These are phyloP conservation scores for Nilaparvata lugens DNA, from an alignment of 1,140 invertebrate genomes.

Conservation along the genomic window DNA sequence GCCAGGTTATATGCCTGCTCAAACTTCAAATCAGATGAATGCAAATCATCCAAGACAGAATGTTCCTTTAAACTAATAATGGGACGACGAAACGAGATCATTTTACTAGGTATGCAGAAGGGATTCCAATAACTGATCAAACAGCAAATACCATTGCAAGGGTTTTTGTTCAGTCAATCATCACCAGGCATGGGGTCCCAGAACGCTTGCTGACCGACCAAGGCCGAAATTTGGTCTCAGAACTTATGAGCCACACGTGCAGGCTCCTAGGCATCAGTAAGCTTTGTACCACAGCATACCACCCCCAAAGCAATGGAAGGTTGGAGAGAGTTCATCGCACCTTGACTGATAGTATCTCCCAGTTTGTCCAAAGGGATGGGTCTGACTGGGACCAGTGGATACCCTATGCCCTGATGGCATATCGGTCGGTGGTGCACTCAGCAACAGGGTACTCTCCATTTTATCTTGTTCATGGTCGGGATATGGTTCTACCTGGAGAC, in stretches of 20 bases:
- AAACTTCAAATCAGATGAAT: too few relatives aligned
- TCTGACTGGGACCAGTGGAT: not conserved
- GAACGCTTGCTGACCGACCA: conserved; percentile 21
- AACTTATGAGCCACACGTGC: conserved; percentile 5
- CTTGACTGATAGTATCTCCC: not conserved
- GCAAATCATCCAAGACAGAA: too few relatives aligned
- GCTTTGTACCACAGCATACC: conserved; percentile 11
- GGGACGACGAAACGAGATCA: too few relatives aligned
- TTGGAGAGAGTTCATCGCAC: conserved; percentile 11
- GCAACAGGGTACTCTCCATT: not conserved
- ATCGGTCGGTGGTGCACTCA: not conserved
- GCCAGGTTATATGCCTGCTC: too few relatives aligned
- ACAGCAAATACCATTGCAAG: conserved; percentile 23
- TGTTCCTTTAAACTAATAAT: too few relatives aligned
- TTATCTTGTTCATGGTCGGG: not conserved
- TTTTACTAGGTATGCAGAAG: conserved; percentile 28
- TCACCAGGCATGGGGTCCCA: conserved; percentile 25
- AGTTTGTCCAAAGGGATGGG: not conserved
- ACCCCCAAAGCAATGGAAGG: conserved; percentile 9
- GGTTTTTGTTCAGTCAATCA: conserved; percentile 22
- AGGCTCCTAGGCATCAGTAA: conserved; percentile 8
- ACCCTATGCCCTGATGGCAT: not conserved
- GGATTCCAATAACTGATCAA: conserved; percentile 25
- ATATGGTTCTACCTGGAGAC: not conserved
- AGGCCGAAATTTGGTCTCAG: conserved; percentile 22